Evolutionary conservation across 1,140 invertebrate species (phyloP).

Genomic region (Choristoneura fumiferana): DNA sequence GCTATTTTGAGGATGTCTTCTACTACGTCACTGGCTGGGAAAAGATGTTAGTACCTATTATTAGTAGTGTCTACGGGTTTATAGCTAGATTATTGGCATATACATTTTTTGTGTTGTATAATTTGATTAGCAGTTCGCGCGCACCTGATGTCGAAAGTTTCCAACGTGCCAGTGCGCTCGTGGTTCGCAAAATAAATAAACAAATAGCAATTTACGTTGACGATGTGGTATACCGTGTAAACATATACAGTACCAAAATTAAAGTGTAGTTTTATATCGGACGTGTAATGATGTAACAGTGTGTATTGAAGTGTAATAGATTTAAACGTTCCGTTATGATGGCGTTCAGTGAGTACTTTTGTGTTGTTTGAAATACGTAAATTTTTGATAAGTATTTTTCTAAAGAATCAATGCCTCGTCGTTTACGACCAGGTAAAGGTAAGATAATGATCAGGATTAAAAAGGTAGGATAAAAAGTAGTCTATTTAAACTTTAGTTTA

Average conservation of each 20-base stretch:
- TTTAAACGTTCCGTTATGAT: neutral
- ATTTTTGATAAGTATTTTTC: no score
- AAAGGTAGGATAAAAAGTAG: no score
- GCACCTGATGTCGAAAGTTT: constrained; percentile 4
- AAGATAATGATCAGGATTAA: no score
- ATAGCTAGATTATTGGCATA: constrained; percentile 13
- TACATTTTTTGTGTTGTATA: constrained; percentile 14
- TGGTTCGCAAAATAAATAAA: neutral
- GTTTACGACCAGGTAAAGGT: no score
- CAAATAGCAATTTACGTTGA: neutral
- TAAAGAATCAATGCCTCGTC: no score
- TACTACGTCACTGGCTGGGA: constrained; percentile 48
- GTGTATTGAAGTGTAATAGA: neutral
- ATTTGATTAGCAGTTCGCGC: constrained; percentile 5
- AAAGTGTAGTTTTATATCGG: no score
- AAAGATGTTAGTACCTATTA: constrained; percentile 57
- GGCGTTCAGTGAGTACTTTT: constrained; percentile 2
- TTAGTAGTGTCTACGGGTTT: constrained; percentile 27
- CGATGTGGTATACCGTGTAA: neutral
- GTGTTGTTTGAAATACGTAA: no score
- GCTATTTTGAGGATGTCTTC: constrained; percentile 67
- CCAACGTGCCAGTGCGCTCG: neutral
- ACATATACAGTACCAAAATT: no score
- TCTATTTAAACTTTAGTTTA: no score
- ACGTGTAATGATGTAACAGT: neutral